Base-by-base conservation (phyloP, 2,113 vertebrate species). In the Cavia porcellus region DNA sequence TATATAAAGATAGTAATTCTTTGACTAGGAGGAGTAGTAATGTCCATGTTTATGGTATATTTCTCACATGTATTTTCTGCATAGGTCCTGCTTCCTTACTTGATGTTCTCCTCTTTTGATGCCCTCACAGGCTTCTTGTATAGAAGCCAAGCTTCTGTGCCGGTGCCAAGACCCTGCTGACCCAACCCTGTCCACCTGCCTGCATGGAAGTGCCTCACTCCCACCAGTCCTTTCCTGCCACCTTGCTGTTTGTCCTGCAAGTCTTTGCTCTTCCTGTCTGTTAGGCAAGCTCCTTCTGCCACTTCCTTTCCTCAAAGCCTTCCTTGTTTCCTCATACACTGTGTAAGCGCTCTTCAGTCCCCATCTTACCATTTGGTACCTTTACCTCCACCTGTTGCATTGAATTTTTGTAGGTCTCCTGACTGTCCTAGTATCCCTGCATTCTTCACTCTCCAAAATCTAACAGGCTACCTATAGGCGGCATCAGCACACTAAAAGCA, bases 31-130 rank as follows among this genome's bases (percentile, higher is more conserved):
- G 80, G 87, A 70, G 38, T 35, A 13, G 72, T n/a, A 77, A 35
- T 25, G 57, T 52, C 0, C 13, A 0, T 74, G 15, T 38, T 85
- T 32, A 4, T 7, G 3, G 45, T 14, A 24, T 45, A 17, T 62
- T 92, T 62, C 30, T 35, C 13, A 5, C 3, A 0, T 42, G 22
- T 20, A 1, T 59, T 79, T 64, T 62, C 35, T 24, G 28, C 66
- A 12, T 13, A 7, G 15, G 24, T 32, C 32, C 10, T 19, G 2
- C 38, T 72, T 68, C 66, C 50, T 87, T 89, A 20, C 15, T 77
- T 32, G 24, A 62, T 42, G 50, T 62, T n/a, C 38, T 89, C 42
- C 6, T n/a, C 47, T 9, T 11, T 82, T 12, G 28, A 28, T 32
- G 28, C 30, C 35, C 42, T 86, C 50, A 59, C 5, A 15, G 61